phyloP scores from a whole-genome alignment of 2,888 invertebrate genomes.

The Ganaspis brasiliensis region DNA sequence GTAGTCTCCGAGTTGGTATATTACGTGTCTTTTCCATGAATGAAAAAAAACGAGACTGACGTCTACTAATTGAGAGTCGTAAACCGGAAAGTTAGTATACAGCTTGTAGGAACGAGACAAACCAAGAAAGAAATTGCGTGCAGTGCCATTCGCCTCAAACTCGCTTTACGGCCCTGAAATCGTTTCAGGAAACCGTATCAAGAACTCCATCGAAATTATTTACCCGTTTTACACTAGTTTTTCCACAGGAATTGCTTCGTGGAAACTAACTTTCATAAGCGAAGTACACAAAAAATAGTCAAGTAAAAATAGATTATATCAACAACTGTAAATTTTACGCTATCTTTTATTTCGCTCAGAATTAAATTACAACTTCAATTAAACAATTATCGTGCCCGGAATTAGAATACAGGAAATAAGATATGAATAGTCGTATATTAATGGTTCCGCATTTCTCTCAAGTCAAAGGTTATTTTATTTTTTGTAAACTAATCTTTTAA shows the following conservation, averaged over 20 bases:
- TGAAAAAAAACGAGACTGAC: constrained; percentile 45
- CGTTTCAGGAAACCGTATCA: constrained; percentile 38
- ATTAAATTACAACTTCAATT: not conserved
- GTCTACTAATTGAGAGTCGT: constrained; percentile 47
- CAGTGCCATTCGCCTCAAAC: constrained; percentile 24
- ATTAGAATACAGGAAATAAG: constrained; percentile 1
- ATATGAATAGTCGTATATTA: not conserved
- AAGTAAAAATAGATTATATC: constrained; percentile 4
- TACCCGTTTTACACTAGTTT: not conserved
- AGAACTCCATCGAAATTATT: constrained; percentile 18
- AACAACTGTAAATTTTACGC: not conserved
- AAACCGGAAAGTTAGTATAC: constrained; percentile 41
- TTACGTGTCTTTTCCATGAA: constrained; percentile 36
- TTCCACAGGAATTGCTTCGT: constrained; percentile 21
- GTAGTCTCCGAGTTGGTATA: too few relatives aligned
- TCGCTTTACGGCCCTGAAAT: constrained; percentile 36
- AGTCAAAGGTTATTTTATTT: constrained; percentile 12
- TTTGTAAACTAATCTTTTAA: not conserved
- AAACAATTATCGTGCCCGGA: not conserved
- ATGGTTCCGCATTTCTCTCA: not conserved
- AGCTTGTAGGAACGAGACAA: not conserved
- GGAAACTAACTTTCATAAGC: constrained; percentile 23
- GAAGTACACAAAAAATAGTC: constrained; percentile 5
- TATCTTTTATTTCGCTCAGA: not conserved
- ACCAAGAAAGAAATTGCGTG: constrained; percentile 29